Evolutionary conservation across 2,797 vertebrate genomes (phyloP).

Genomic region (Myotis findleyi): DNA sequence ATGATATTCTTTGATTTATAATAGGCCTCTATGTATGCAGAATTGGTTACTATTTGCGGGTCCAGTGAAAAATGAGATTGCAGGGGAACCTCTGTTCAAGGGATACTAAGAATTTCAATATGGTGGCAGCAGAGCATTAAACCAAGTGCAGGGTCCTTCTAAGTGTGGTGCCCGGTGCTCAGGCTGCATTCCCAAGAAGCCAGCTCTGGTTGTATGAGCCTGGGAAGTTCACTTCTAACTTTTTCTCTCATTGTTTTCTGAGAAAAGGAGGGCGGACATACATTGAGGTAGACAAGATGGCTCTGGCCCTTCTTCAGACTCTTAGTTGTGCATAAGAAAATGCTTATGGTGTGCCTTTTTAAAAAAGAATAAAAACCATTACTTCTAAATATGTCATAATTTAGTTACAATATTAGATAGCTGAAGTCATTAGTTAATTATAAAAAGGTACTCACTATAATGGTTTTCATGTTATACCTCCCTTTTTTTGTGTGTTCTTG

Average conservation of each 20-base stretch:
- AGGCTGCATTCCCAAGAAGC: fast-evolving
- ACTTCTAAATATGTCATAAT: conserved; percentile 14
- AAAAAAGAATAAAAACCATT: not conserved
- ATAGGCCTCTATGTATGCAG: not conserved
- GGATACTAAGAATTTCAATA: not conserved
- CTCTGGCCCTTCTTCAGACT: not conserved
- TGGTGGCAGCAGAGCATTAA: not conserved
- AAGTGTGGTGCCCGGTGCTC: not conserved
- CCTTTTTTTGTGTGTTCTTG: not conserved
- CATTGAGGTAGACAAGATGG: not conserved
- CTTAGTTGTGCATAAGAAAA: not conserved
- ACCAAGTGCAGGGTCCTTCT: not conserved
- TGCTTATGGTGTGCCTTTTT: not conserved
- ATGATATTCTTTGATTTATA: not conserved
- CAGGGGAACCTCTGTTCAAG: not conserved
- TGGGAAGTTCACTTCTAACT: not conserved
- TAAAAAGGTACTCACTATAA: not conserved
- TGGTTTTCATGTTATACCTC: conserved; percentile 9
- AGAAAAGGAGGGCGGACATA: not conserved
- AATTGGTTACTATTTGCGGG: not conserved
- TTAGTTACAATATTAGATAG: not conserved
- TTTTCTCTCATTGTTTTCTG: not conserved
- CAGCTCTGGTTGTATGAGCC: not conserved
- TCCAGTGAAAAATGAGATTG: not conserved
- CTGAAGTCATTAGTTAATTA: conserved; percentile 13